A percentile compares a stretch with the other conserved stretches of the same genome.
These are phyloP conservation scores for Gibbula magus DNA, from an alignment of 2,888 invertebrate species.

Conservation along the genomic window DNA sequence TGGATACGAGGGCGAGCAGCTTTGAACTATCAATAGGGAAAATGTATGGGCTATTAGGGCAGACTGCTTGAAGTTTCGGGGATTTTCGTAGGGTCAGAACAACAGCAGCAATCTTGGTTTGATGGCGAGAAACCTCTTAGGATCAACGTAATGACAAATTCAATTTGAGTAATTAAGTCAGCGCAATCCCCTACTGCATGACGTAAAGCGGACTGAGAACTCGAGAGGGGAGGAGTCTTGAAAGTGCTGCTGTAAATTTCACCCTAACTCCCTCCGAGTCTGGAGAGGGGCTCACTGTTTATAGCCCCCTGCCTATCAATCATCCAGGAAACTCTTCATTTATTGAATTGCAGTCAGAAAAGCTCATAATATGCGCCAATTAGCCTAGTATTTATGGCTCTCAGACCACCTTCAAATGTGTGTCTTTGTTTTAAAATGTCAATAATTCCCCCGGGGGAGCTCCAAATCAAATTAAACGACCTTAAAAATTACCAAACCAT, in stretches of 20 bases:
- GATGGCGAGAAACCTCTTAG: constrained; percentile 5
- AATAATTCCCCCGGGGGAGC: constrained; percentile 9
- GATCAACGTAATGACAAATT: constrained; percentile 16
- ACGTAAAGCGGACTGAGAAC: not conserved
- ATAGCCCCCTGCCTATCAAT: not conserved
- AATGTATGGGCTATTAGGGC: not conserved
- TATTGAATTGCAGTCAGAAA: constrained; percentile 19
- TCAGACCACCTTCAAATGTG: constrained; percentile 1
- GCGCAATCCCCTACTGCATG: not conserved
- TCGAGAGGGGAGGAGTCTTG: too few relatives aligned
- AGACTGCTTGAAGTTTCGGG: not conserved
- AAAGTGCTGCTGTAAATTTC: not conserved
- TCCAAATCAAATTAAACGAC: constrained; percentile 10
- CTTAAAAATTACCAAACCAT: constrained; percentile 11
- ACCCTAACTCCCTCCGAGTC: not conserved
- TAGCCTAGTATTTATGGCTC: not conserved
- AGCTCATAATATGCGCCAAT: constrained; percentile 18
- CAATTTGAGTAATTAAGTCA: constrained; percentile 19
- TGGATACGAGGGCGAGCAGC: not conserved
- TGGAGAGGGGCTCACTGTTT: not conserved
- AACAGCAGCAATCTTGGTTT: not conserved
- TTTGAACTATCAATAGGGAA: constrained; percentile 2
- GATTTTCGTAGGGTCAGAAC: not conserved
- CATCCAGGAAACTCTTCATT: constrained; percentile 2
- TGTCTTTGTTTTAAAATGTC: constrained; percentile 21